Conservation (phyloP, 1,140 invertebrate genomes). For the Pollicipes pollicipes region DNA sequence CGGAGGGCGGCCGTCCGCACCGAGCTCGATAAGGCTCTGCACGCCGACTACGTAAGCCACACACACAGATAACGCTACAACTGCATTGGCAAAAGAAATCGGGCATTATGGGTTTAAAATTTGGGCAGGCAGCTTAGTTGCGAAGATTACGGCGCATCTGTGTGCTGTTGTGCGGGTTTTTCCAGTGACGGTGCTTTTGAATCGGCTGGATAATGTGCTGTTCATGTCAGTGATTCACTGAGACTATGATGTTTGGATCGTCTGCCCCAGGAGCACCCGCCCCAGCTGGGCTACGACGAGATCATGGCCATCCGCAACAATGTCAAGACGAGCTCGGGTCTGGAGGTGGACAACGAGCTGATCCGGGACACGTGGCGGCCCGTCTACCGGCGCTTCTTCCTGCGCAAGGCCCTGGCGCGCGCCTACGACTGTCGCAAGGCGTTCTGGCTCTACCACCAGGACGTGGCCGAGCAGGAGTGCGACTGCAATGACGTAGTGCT, state of each 20-base stretch:
- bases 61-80: too few relatives aligned
- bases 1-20: slow-evolving; percentile 48
- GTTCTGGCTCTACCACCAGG: slow-evolving; percentile 79
- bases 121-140: too few relatives aligned
- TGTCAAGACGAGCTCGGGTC: slow-evolving; percentile 41
- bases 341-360: slow-evolving; percentile 60
- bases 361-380: slow-evolving; percentile 85
- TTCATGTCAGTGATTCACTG: too few relatives aligned
- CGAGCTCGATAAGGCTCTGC: slow-evolving; percentile 70
- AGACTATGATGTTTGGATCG: too few relatives aligned
- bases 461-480: slow-evolving; percentile 31
- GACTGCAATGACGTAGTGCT: slow-evolving; percentile 90
- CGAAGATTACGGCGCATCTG: too few relatives aligned
- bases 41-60: slow-evolving; percentile 45
- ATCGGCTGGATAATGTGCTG: too few relatives aligned
- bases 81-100: too few relatives aligned
- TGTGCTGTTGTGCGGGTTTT: too few relatives aligned
- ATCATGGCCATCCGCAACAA: slow-evolving; percentile 81
- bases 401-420: slow-evolving; percentile 58
- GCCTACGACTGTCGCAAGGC: slow-evolving; percentile 76
- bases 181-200: too few relatives aligned
- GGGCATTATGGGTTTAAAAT: too few relatives aligned
- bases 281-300: slow-evolving; percentile 67
- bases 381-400: slow-evolving; percentile 71
- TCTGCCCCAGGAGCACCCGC: slow-evolving; percentile 49